Evolutionary conservation across 2,888 invertebrate genomes (phyloP), one percentile per base, ranked within the genome.

Genomic region (Caenorhabditis virilis): DNA sequence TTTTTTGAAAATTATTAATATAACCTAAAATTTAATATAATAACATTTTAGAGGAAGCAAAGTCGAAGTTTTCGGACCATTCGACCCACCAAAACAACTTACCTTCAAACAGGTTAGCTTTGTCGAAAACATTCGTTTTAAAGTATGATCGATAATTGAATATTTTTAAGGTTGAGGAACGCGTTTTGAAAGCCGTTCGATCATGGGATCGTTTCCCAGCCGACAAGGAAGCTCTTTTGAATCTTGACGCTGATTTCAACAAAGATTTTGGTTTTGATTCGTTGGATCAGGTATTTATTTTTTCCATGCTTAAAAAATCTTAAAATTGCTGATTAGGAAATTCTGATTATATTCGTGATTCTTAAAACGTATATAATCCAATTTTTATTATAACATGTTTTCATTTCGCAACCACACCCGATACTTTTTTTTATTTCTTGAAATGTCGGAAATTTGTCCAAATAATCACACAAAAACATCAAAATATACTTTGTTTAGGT

Each of bases 401-500:
- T n/a, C n/a, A n/a, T n/a, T n/a, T n/a, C n/a, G n/a, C n/a, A n/a
- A n/a, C n/a, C n/a, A n/a, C n/a, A n/a, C n/a, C n/a, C n/a, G n/a
- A n/a, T n/a, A n/a, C n/a, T n/a, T n/a, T n/a, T n/a, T n/a, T n/a
- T n/a, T n/a, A n/a, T n/a, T n/a, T n/a, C n/a, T n/a, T n/a, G n/a
- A n/a, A n/a, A n/a, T n/a, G n/a, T n/a, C n/a, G n/a, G n/a, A n/a
- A n/a, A n/a, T n/a, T n/a, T n/a, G n/a, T n/a, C n/a, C 36, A 38
- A 20, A 41, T 30, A 30, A 30, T 30, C 30, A 9, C 30, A 6
- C 11, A 38, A 6, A 38, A 11, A n/a, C 18, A 33, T 13, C 33
- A 33, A 25, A 26, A 16, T 3, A 49, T 20, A 20, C 23, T 47
- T 13, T 47, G 6, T 43, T 36, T 43, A 73, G 86, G 95, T 98